Base-by-base conservation (phyloP, 1,140 invertebrate species). In the Aphelenchoides avenae region DNA sequence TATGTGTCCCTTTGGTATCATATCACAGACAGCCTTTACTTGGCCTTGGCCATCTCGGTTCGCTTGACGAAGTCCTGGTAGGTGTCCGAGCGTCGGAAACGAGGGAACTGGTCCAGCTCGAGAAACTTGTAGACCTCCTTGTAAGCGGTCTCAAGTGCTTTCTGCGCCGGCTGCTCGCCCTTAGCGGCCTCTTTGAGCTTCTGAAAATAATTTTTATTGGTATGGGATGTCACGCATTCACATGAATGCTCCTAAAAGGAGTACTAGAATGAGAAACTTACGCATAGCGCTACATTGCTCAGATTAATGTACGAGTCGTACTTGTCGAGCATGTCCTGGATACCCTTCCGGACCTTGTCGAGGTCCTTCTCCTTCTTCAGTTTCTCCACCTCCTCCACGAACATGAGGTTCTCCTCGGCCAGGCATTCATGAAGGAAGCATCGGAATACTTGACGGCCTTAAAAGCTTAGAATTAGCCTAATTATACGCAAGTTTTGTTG, bases 401-500 rank as follows among this genome's bases (percentile, higher is more conserved):
- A 75, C 0, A 61, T 31, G 7, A 75, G 61, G 57, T 75, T 75
- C 57, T 75, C 73, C 39, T 75, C 73, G 20, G 73, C 73, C 24
- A 75, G 47, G 11, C 71, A 59, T 47, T 75, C 55, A 41, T 55
- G 65, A 1, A 75, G 52, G 52, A 75, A 75, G 41, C 66, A 73
- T 39, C 72, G 71, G 57, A 75, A 75, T 4, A 75, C 59, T 55
- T 77, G 65, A 27, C 69, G 34, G n/a, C n/a, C n/a, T n/a, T n/a
- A n/a, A n/a, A n/a, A n/a, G n/a, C n/a, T n/a, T n/a, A n/a, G n/a
- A n/a, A n/a, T n/a, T n/a, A n/a, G n/a, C n/a, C n/a, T n/a, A n/a
- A n/a, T n/a, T n/a, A n/a, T n/a, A n/a, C n/a, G n/a, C n/a, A n/a
- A n/a, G n/a, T n/a, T n/a, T n/a, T n/a, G n/a, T n/a, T n/a, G n/a